Base-by-base conservation (phyloP, 2,888 invertebrate species). In the Ryuthela nishihirai region DNA sequence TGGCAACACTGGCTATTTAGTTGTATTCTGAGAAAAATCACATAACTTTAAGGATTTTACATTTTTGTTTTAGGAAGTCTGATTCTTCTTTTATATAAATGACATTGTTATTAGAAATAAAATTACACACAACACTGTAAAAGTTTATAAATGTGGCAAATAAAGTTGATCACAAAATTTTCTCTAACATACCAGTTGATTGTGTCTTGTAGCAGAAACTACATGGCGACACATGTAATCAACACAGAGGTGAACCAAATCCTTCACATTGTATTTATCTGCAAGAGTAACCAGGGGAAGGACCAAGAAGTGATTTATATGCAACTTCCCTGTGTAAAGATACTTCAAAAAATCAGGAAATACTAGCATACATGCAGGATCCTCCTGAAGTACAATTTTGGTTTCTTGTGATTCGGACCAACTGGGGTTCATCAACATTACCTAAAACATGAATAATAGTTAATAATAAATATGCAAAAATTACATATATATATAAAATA, bases 201-300 rank as follows among this genome's bases (percentile, higher is more conserved):
- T 88, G 53, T 87, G 83, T 49, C 81, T 82, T 0, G 87, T 88
- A 4, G 92, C 90, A 69, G 87, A 83, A 2, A 91, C 88, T 47
- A 92, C 83, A 73, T 93, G 88, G 67, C 83, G 81, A 45, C 82
- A 82, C 94, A 95, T 94, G 74, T 89, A 95, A 55, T 84, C 81
- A 25, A 89, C 80, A 73, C 94, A 94, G 10, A 91, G 77, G 6
- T 81, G 78, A 64, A 88, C 87, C 69, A 95, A 79, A 75, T 94
- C 91, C 82, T 84, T 86, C 12, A 95, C 89, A 77, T 93, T 91
- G 75, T 95, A 95, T 76, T 95, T 95, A 75, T 95, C 95, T 35
- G 92, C 93, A 53, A 95, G 77, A 9, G 87, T 87, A 47, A 95
- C 78, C 67, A 94, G 83, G 5, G 93, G 89, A 76, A 94, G 82